Evolutionary conservation across 64 coral and sea anemone genomes (phyloP).

Genomic region (Actinia equina): DNA sequence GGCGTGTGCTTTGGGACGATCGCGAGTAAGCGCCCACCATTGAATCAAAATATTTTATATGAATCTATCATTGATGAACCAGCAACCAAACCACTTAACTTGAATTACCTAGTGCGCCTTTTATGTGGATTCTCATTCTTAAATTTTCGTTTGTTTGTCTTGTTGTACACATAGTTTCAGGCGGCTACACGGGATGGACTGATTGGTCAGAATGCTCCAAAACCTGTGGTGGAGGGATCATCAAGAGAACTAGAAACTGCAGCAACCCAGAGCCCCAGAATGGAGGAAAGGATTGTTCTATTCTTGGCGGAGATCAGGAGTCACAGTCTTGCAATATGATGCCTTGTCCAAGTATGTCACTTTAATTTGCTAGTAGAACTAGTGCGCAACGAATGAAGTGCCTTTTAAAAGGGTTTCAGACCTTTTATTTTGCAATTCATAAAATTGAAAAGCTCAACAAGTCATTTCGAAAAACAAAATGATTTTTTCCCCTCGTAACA

Average conservation of each 20-base stretch:
- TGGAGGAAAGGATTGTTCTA: conserved; percentile 74
- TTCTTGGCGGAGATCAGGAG: conserved; percentile 52
- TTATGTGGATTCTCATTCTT: neutral
- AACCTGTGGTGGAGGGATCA: conserved; percentile 71
- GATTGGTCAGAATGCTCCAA: conserved; percentile 70
- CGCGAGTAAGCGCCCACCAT: too few species aligned
- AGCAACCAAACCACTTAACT: too few species aligned
- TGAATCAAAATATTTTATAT: too few species aligned
- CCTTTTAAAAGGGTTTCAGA: too few species aligned
- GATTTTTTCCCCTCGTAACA: too few species aligned
- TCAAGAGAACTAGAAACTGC: conserved; percentile 57
- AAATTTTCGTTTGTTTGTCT: neutral
- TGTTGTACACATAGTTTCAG: conserved; percentile 46
- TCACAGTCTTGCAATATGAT: conserved; percentile 75
- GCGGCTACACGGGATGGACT: conserved; percentile 63
- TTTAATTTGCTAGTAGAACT: neutral
- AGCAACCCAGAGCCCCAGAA: conserved; percentile 65
- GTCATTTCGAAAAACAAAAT: too few species aligned
- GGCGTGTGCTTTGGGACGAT: too few species aligned
- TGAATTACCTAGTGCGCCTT: too few species aligned
- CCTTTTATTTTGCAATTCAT: too few species aligned
- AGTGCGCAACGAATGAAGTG: too few species aligned
- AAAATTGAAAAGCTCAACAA: too few species aligned
- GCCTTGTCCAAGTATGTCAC: conserved; percentile 64
- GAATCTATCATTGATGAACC: too few species aligned